Evolutionary conservation across 2,797 vertebrate genomes (phyloP).

Genomic region (Chaenodraco wilsoni): DNA sequence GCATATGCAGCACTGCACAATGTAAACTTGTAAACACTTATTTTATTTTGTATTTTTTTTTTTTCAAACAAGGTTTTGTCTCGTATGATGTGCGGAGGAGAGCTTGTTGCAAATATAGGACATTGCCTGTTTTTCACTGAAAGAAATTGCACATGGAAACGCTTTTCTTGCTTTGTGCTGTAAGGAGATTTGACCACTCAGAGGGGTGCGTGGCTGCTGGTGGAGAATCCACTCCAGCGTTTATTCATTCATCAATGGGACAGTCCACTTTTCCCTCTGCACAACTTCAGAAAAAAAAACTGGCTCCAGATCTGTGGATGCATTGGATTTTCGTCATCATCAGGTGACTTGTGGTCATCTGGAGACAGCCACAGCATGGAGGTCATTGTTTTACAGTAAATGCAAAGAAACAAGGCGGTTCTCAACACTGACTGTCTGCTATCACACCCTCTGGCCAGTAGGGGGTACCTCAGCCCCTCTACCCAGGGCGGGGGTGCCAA

Average conservation of each 20-base stretch:
- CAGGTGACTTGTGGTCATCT: conserved; percentile 38
- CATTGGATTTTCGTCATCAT: conserved; percentile 33
- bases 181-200: conserved; percentile 64
- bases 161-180: conserved; percentile 68
- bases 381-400: conserved; percentile 34
- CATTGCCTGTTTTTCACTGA: conserved; percentile 71
- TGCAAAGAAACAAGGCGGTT: conserved; percentile 55
- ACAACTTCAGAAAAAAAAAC: conserved; percentile 60
- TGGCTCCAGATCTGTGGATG: conserved; percentile 49
- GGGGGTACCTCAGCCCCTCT: conserved; percentile 56
- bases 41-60: conserved; percentile 63
- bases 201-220: conserved; percentile 43
- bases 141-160: conserved; percentile 73
- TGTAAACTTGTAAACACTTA: conserved; percentile 71
- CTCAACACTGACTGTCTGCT: conserved; percentile 60
- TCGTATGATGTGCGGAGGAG: conserved; percentile 50
- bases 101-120: conserved; percentile 65
- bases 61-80: conserved; percentile 67
- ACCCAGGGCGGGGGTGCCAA: conserved; percentile 44
- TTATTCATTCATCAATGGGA: conserved; percentile 52
- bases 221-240: conserved; percentile 34
- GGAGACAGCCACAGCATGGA: conserved; percentile 36
- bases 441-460: conserved; percentile 56
- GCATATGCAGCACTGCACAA: conserved; percentile 78
- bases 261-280: conserved; percentile 58